Conservation (phyloP, 2,888 invertebrate species). For the Seira ritae region DNA sequence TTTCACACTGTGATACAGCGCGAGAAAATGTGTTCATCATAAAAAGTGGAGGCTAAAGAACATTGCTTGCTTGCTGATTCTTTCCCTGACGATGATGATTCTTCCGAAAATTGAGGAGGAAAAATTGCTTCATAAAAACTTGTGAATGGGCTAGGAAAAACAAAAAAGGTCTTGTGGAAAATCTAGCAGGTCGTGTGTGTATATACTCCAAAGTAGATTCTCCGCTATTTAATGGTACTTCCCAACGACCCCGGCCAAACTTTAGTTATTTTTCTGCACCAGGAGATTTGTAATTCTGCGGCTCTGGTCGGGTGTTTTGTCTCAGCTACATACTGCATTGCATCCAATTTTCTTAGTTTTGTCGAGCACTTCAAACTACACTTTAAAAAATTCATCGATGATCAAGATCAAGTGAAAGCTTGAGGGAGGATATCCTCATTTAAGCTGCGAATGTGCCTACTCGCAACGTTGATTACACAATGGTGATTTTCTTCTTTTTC, state of each 20-base stretch:
- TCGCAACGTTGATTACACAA: neutral
- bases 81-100: neutral
- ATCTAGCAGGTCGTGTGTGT: neutral
- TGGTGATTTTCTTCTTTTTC: neutral
- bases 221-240: neutral
- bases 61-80: neutral
- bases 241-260: neutral
- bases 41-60: neutral
- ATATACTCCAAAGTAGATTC: neutral
- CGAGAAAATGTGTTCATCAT: slow-evolving; percentile 5
- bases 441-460: too few species aligned
- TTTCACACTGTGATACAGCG: slow-evolving; percentile 17
- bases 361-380: neutral
- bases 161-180: neutral
- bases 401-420: slow-evolving; percentile 1
- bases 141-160: slow-evolving; percentile 9
- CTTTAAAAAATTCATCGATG: slow-evolving; percentile 17
- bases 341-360: slow-evolving; percentile 3
- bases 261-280: neutral
- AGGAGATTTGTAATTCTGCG: neutral
- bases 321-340: slow-evolving; percentile 4
- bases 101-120: neutral
- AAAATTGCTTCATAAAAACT: slow-evolving; percentile 22
- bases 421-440: neutral
- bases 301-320: too few species aligned